Percentiles rank a stretch among this genome's conserved stretches.
These are phyloP conservation scores for Xenops minutus DNA, from an alignment of 2,797 vertebrate species.

Conservation along the genomic window DNA sequence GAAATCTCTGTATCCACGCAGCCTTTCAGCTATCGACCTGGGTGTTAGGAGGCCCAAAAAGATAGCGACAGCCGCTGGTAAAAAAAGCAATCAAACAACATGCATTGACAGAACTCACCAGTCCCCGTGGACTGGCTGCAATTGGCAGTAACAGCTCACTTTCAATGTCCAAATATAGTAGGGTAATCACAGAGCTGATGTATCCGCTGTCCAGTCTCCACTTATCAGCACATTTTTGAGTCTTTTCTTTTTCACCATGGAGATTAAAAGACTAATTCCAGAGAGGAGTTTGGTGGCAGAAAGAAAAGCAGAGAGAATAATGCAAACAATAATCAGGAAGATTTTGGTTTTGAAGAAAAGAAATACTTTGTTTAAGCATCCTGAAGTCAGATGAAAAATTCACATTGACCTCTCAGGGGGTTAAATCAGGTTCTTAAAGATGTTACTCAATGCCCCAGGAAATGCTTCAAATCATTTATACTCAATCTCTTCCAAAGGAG, in stretches of 20 bases:
- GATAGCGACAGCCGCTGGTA: conserved; percentile 4
- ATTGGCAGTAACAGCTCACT: conserved; percentile 31
- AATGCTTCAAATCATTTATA: neutral
- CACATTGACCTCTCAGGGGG: neutral
- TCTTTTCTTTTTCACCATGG: neutral
- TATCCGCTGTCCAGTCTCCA: neutral
- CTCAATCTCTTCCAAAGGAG: neutral
- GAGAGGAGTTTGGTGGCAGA: neutral
- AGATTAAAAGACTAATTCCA: neutral
- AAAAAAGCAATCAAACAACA: conserved; percentile 37
- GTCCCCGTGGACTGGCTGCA: neutral
- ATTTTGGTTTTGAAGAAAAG: neutral
- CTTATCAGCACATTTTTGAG: conserved; percentile 2
- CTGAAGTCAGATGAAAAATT: neutral
- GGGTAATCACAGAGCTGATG: conserved; percentile 21
- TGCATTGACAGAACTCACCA: conserved; percentile 14
- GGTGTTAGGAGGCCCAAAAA: neutral
- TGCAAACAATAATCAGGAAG: neutral
- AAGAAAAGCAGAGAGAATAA: neutral
- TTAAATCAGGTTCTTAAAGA: conserved; percentile 12
- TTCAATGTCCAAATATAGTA: conserved; percentile 36
- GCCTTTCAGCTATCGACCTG: neutral
- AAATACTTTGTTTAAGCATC: neutral
- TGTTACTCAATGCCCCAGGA: neutral
- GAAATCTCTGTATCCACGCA: neutral